Base-by-base conservation (phyloP, 2,888 invertebrate genomes). In the Ichneumoninae sp. region DNA sequence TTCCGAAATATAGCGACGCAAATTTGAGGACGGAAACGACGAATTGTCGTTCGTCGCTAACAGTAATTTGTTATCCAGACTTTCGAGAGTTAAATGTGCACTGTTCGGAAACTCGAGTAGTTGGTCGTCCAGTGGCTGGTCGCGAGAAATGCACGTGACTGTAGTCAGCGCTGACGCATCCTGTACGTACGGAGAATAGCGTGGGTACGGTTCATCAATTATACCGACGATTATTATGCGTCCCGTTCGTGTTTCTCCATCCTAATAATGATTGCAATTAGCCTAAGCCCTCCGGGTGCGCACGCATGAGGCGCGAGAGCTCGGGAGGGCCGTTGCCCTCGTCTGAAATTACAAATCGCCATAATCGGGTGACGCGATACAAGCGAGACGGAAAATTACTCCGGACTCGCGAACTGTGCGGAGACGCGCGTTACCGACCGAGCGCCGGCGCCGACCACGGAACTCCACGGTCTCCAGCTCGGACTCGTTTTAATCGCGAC, bases 271-370 rank as follows among this genome's bases (percentile, higher is more conserved):
- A 70, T 81, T 78, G 69, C 77, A 74, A 84, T 81, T 77, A 77
- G 60, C 68, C 50, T 63, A 81, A 63, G 6, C 63, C 60, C 30
- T 22, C 26, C 73, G 70, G 69, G 57, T 69, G 47, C 30, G 52
- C 30, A 13, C 36, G 63, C 40, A 30, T 16, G 13, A n/a, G 50
- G 6, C 44, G 22, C 44, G 22, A 47, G 66, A 47, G 66, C 10
- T 13, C 36, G 44, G 13, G 66, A 26, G 69, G 77, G 81, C 26
- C 84, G 33, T 78, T 77, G 77, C 73, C 57, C 69, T 63, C 30
- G 68, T 54, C 54, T 73, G 33, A 81, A 81, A 81, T 84, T 60
- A 78, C 81, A 81, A 84, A 84, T 78, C 68, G 80, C 65, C 81
- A 68, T 83, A 70, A 74, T 84, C 73, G 76, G 47, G 65, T 74